Evolutionary conservation across 1,140 invertebrate genomes (phyloP), one percentile per base, ranked within the genome.

Genomic region (Trichonephila clavipes): DNA sequence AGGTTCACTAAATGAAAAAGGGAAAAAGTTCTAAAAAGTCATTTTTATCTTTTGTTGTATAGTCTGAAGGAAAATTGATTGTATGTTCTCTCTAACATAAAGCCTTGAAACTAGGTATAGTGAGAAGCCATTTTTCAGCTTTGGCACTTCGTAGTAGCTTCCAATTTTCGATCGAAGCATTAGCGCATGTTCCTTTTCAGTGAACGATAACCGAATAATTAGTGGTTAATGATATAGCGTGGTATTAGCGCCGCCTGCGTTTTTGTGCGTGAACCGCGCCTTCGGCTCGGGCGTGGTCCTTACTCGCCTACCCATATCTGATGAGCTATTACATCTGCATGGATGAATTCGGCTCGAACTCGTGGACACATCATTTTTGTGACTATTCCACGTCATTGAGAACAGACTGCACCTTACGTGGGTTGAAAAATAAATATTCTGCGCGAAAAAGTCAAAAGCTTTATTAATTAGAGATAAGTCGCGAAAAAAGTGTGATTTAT

Each of bases 171-270:
- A 92, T 92, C 62, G 91, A 87, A 85, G 83, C 83, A 87, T 92
- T 93, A 88, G 92, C 85, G 85, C 92, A n/a, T 82, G 59, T 34
- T 82, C 58, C 83, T 82, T 88, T 69, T 66, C 69, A 81, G 86
- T 93, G 87, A 64, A 64, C 92, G 92, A 93, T 61, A 93, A 62
- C 91, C 87, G 87, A 94, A 90, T 94, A 94, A 94, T 94, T 94
- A 94, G 93, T 94, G 93, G 61, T 94, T 94, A 94, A 94, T 94
- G 93, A 90, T 90, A 88, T 88, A 85, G 93, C 81, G 28, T 64
- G n/a, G 87, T 88, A 93, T 93, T 93, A 93, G 91, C 91, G 85
- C 91, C 91, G 91, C 91, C 91, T 83, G 83, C 85, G 91, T 93
- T 93, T 93, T 93, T 88, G 92, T 88, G 87, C 85, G 58, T 28